Percentiles rank a stretch among this genome's conserved stretches.
Conservation (phyloP, 2,113 vertebrate species). For the Callaeas wilsoni region DNA sequence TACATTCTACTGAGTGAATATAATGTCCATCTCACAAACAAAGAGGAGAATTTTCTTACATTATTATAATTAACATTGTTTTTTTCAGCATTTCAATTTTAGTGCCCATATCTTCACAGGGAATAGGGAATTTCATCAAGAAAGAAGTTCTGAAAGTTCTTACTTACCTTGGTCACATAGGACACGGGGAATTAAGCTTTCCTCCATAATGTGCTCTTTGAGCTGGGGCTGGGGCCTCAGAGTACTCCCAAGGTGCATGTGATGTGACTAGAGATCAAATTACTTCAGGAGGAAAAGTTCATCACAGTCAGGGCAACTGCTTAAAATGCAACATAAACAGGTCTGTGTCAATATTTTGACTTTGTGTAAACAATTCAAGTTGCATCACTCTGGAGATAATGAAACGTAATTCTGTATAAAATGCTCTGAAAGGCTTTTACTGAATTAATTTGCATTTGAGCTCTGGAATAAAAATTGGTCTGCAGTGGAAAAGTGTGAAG, state of each 20-base stretch:
- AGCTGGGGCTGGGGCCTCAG: not conserved
- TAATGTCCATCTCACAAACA: not conserved
- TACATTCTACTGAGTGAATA: not conserved
- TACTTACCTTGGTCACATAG: not conserved
- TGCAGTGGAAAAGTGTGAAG: not conserved
- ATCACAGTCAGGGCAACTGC: not conserved
- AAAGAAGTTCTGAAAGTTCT: not conserved
- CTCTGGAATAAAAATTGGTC: not conserved
- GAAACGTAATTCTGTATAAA: not conserved
- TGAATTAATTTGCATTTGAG: not conserved
- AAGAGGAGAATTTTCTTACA: not conserved
- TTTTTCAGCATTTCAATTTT: not conserved
- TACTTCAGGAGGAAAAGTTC: not conserved
- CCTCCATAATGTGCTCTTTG: not conserved
- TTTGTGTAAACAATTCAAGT: slow-evolving; percentile 17
- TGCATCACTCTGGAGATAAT: not conserved
- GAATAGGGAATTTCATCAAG: not conserved
- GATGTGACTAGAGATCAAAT: not conserved
- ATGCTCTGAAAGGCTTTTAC: not conserved
- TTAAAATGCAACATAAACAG: slow-evolving; percentile 35
- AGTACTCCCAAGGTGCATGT: not conserved
- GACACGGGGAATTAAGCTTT: not conserved
- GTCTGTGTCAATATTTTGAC: slow-evolving; percentile 12
- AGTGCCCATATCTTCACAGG: not conserved
- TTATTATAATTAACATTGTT: not conserved